These are phyloP conservation scores for Epicauta chinensis DNA, from an alignment of 1,140 invertebrate species.

Conservation along the genomic window DNA sequence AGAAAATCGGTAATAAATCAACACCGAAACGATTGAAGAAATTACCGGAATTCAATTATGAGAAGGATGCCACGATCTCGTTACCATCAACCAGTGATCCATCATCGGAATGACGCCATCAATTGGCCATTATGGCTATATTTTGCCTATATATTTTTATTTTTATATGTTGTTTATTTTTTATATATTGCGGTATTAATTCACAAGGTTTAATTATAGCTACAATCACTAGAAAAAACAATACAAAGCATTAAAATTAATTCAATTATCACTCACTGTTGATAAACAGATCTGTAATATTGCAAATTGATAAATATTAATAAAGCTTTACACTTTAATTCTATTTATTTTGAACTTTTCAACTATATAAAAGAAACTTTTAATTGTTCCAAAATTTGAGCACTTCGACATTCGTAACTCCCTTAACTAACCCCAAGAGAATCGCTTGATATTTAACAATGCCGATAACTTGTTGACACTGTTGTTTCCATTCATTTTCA, in stretches of 20 bases:
- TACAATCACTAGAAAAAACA: constrained; percentile 32
- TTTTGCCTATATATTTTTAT: constrained; percentile 53
- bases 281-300: neutral
- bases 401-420: neutral
- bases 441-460: constrained; percentile 14
- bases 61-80: constrained; percentile 28
- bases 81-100: constrained; percentile 34
- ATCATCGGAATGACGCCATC: constrained; percentile 51
- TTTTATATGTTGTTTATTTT: constrained; percentile 48
- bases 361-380: too few relatives aligned
- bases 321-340: too few relatives aligned
- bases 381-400: neutral
- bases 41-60: constrained; percentile 25
- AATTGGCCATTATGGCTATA: constrained; percentile 49
- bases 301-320: neutral
- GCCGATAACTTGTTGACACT: neutral
- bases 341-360: too few relatives aligned
- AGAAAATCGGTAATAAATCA: neutral
- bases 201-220: constrained; percentile 44
- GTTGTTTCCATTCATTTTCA: too few relatives aligned
- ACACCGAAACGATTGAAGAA: constrained; percentile 21
- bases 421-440: constrained; percentile 2
- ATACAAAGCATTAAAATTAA: constrained; percentile 1
- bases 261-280: too few relatives aligned
- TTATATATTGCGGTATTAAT: constrained; percentile 52